Percentiles rank a stretch among this genome's conserved stretches.
These are phyloP conservation scores for Cylindroiulus punctatus DNA, from an alignment of 2,888 invertebrate genomes.

Conservation along the genomic window DNA sequence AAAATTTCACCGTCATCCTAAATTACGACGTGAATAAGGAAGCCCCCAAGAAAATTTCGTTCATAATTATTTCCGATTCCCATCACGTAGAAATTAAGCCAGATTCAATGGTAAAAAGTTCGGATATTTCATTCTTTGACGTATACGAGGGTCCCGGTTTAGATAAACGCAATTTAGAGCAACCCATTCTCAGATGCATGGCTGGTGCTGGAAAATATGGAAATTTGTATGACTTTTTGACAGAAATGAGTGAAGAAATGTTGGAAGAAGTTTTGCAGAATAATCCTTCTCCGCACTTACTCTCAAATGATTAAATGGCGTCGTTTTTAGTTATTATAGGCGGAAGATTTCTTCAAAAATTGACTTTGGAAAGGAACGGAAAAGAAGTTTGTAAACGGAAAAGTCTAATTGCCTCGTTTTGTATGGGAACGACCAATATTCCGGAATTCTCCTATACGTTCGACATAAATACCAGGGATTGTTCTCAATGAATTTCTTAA, in stretches of 20 bases:
- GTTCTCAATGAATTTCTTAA: background rate
- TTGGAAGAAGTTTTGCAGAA: background rate
- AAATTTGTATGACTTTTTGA: background rate
- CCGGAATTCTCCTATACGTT: constrained; percentile 40
- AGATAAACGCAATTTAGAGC: constrained; percentile 22
- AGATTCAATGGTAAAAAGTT: constrained; percentile 71
- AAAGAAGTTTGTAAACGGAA: constrained; percentile 2
- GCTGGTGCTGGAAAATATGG: background rate
- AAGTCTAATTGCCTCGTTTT: constrained; percentile 36
- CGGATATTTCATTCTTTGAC: background rate
- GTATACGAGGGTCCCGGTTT: constrained; percentile 44
- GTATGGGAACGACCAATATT: constrained; percentile 26
- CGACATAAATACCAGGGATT: background rate
- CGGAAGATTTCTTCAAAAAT: constrained; percentile 1
- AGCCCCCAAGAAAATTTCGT: constrained; percentile 73
- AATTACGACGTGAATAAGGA: constrained; percentile 70
- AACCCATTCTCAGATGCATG: background rate
- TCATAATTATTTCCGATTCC: constrained; percentile 77
- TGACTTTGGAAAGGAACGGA: constrained; percentile 9
- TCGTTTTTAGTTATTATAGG: constrained; percentile 30
- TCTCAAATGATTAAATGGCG: background rate
- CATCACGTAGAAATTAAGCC: constrained; percentile 74
- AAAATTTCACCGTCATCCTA: constrained; percentile 84
- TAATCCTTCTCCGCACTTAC: background rate
- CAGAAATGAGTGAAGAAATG: background rate